phyloP scores from a whole-genome alignment of 2,113 vertebrate species.

The Cyanoramphus novaezelandiae region DNA sequence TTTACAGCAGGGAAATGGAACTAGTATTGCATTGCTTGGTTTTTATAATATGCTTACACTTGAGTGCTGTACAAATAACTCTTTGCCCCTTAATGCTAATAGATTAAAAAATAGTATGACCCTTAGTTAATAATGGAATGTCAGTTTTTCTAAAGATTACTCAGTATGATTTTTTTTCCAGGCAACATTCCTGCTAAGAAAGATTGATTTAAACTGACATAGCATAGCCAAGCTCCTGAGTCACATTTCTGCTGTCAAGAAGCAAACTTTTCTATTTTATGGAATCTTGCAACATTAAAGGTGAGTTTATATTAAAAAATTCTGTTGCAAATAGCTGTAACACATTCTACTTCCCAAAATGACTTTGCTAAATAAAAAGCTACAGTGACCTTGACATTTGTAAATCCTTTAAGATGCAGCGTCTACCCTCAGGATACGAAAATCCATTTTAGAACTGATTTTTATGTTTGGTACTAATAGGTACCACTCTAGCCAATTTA shows the following conservation, averaged over 20 bases:
- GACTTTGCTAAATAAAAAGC: neutral
- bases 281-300: neutral
- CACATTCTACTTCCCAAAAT: neutral
- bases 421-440: neutral
- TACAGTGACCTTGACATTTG: neutral
- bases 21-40: neutral
- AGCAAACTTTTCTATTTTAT: neutral
- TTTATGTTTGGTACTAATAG: neutral
- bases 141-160: neutral
- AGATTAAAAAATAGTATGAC: neutral
- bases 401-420: neutral
- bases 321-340: neutral
- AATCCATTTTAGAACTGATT: neutral
- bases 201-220: neutral
- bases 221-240: neutral
- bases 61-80: neutral
- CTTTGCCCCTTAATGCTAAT: neutral
- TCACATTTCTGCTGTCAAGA: neutral
- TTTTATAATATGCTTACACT: neutral
- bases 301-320: neutral
- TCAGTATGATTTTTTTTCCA: neutral
- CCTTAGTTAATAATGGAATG: neutral
- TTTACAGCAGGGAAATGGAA: neutral
- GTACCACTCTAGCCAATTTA: neutral
- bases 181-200: neutral